Percentiles rank a stretch among this genome's conserved stretches.
phyloP scores from a whole-genome alignment of 1,140 invertebrate genomes.

The Himalopsyche phryganea region DNA sequence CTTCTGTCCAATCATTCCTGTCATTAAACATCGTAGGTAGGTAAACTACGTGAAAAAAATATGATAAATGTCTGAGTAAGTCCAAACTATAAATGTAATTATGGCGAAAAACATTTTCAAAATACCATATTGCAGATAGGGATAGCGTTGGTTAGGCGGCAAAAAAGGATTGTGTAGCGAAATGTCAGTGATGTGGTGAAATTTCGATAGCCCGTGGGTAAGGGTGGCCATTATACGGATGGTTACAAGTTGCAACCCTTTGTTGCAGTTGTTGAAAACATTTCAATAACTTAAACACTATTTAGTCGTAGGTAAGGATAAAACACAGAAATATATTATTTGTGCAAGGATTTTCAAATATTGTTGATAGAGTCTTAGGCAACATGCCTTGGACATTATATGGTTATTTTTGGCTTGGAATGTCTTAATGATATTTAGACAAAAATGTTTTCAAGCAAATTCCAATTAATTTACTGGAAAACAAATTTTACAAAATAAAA shows the following conservation, averaged over 20 bases:
- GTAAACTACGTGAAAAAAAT: slow-evolving; percentile 5
- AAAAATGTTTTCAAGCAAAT: no score
- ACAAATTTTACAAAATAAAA: no score
- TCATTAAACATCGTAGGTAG: slow-evolving; percentile 15
- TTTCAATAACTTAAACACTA: no score
- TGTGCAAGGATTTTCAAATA: no score
- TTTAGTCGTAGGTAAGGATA: no score
- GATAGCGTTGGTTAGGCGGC: no score
- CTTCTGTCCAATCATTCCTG: slow-evolving; percentile 15
- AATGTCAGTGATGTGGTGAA: slow-evolving; percentile 11
- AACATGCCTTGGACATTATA: no score
- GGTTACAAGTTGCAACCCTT: slow-evolving; percentile 31
- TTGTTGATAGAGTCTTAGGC: no score
- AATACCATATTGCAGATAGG: slow-evolving; percentile 21
- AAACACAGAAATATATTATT: no score
- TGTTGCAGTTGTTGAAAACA: not conserved
- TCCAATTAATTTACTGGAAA: no score
- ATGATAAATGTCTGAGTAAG: slow-evolving; percentile 9
- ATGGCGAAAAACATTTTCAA: slow-evolving; percentile 8
- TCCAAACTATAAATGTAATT: slow-evolving; percentile 19
- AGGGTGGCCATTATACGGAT: slow-evolving; percentile 27
- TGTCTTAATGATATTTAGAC: no score
- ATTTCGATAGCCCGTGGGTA: slow-evolving; percentile 11
- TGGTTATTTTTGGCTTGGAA: no score
- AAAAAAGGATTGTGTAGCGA: slow-evolving; percentile 23